Evolutionary conservation across 2,888 invertebrate species (phyloP).

Genomic region (Meganola albula): DNA sequence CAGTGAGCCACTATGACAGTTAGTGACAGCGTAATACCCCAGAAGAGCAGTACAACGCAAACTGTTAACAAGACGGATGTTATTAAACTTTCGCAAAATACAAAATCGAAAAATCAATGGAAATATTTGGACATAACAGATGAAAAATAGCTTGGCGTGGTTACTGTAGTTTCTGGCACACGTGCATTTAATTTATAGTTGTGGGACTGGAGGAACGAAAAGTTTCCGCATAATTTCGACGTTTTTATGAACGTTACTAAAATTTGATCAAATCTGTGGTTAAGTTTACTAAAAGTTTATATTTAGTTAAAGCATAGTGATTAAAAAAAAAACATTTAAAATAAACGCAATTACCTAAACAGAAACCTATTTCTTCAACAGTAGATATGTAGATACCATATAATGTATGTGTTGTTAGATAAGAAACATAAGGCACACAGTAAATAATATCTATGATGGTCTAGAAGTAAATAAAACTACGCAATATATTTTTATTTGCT

Average conservation of each 20-base stretch:
- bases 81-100: conserved; percentile 28
- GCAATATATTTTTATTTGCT: conserved; percentile 15
- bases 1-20: conserved; percentile 24
- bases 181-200: conserved; percentile 23
- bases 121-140: conserved; percentile 17
- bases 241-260: conserved; percentile 15
- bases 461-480: conserved; percentile 4
- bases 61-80: conserved; percentile 29
- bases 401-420: no score
- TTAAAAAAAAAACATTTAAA: no score
- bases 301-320: neutral
- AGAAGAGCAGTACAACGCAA: conserved; percentile 15
- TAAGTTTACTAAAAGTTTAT: conserved; percentile 2
- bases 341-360: no score
- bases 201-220: conserved; percentile 14
- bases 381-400: no score
- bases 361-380: no score
- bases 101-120: conserved; percentile 19
- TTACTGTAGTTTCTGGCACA: conserved; percentile 18
- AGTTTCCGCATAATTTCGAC: conserved; percentile 19
- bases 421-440: no score
- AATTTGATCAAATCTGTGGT: conserved; percentile 9
- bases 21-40: conserved; percentile 27
- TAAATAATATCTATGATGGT: no score
- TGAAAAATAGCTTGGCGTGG: conserved; percentile 23